Base-by-base conservation (phyloP, 2,888 invertebrate species). In the Pristionchus mayeri region DNA sequence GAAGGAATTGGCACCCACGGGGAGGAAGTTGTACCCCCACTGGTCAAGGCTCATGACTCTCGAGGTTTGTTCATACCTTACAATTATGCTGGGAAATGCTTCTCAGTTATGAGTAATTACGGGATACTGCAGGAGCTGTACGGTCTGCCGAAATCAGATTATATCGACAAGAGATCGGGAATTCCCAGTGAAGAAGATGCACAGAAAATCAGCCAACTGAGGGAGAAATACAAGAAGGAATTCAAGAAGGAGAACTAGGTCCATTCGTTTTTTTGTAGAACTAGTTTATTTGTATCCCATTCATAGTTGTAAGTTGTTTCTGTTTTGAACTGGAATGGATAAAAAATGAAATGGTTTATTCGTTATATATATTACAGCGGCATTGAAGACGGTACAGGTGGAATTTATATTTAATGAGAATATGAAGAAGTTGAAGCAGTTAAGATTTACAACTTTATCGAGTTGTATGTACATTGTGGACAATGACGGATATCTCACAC, bases 121-220 rank as follows among this genome's bases (percentile, higher is more conserved):
- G 7, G 7, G 7, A 4, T n/a, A n/a, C 40, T 76, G 21, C 54
- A 85, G 85, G 85, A 90, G 30, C 85, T 90, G 30, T 89, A 88
- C 52, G 88, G 88, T 18, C 85, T 91, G 2, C 89, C 88, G 16
- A 89, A 90, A 71, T 87, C 86, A 82, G 90, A 90, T 81, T 90
- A 89, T 82, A 92, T 92, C 76, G 92, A 92, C 85, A 92, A 92
- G 81, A 88, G 88, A 85, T 88, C 89, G 78, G 92, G 92, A n/a
- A 85, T 90, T 13, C 89, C 92, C 16, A 86, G 87, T 34, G 88
- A 88, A 11, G 92, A 92, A 85, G 92, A 91, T 54, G 87, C 86
- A n/a, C 89, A 87, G 52, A 85, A 88, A 84, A 90, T 91, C 63
- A 87, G 86, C 48, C 85, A 88, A 60, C 84, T 90, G 78, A 88